Percentiles rank a stretch among this genome's conserved stretches.
These are phyloP conservation scores for Phrynosoma blainvillii DNA, from an alignment of 2,113 vertebrate genomes.

Conservation along the genomic window DNA sequence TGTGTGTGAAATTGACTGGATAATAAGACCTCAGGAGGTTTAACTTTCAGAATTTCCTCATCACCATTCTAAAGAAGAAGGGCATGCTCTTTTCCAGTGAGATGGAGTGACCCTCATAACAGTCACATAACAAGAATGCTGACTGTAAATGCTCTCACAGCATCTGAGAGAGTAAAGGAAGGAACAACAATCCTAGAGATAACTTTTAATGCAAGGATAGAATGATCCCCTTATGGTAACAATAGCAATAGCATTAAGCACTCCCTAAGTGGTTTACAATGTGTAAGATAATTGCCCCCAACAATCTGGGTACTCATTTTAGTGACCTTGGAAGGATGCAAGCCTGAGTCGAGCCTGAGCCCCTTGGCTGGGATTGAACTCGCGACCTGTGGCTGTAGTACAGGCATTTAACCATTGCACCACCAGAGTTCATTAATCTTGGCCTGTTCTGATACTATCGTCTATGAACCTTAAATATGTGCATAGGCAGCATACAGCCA, in stretches of 20 bases:
- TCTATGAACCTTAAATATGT: background rate
- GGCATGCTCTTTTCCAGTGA: conserved; percentile 8
- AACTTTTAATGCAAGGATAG: background rate
- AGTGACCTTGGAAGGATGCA: too few species aligned
- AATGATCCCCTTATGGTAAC: background rate
- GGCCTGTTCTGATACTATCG: background rate
- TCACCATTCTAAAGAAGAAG: conserved; percentile 26
- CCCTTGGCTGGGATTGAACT: too few species aligned
- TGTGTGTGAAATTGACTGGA: background rate
- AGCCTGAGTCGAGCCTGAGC: too few species aligned
- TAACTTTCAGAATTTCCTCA: conserved; percentile 37
- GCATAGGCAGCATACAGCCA: background rate
- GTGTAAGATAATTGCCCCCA: too few species aligned
- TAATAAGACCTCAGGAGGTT: conserved; percentile 32
- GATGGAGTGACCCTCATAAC: background rate
- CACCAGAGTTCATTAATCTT: background rate
- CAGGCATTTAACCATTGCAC: too few species aligned
- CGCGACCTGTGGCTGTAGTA: too few species aligned
- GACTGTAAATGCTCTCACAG: background rate
- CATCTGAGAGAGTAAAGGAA: fast-evolving
- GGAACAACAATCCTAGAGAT: background rate
- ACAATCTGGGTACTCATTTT: too few species aligned
- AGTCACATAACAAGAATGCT: background rate
- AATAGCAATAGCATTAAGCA: background rate
- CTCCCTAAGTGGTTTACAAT: too few species aligned